Evolutionary conservation across 2,888 invertebrate species (phyloP), one percentile per base, ranked within the genome.

Genomic region (Drosophila quinaria): DNA sequence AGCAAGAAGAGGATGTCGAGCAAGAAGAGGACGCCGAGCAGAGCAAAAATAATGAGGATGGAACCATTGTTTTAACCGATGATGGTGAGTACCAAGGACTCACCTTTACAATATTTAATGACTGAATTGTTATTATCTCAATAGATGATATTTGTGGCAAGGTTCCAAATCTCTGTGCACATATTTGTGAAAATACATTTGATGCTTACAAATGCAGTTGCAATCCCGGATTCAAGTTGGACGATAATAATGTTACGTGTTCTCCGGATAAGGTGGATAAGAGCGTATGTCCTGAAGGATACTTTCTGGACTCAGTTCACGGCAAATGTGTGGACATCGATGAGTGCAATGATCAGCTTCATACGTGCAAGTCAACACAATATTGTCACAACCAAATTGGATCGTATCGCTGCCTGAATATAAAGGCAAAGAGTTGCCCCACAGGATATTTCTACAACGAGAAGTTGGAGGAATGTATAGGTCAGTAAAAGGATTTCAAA

Each of bases 381-480:
- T 92, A 94, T 15, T 97, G 97, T 89, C 93, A 94, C 25, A 97
- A 97, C 85, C 95, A 94, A 0, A 90, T 93, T 9, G 97, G 97
- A 1, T 95, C 95, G 54, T 96, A 94, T 89, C 90, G 90, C 1
- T 97, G 96, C 89, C 80, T 92, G 0, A 85, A 81, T 55, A 85
- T 91, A 0, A 88, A 88, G 50, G 71, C 79, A 0, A 86, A 84
- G 1, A 76, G 72, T 1, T 93, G 93, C 51, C 77, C 87, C 1
- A 35, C 64, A 1, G 96, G 96, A 0, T 95, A 93, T 84, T 92
- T 93, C 19, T 94, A 94, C 78, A 94, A 95, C 69, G 80, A 90
- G 0, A 90, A 93, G 37, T 92, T 92, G 3, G 94, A 94, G 49
- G 91, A 92, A 74, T 96, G 96, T 81, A 94, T 95, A 94, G 95